phyloP scores from a whole-genome alignment of 2,113 vertebrate species.

The Channa maculata region DNA sequence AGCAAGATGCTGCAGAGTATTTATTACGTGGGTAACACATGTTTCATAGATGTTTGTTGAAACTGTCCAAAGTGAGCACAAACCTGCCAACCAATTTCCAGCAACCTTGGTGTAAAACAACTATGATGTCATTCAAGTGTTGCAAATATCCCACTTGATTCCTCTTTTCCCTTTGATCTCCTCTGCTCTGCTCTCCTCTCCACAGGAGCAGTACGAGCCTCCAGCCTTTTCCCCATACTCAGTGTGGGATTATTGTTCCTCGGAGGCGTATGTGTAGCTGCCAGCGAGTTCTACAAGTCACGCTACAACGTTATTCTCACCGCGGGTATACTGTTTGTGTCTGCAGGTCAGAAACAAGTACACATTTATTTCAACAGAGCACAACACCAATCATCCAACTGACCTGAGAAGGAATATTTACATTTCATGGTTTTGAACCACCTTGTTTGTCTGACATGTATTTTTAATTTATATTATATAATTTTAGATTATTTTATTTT shows the following conservation, averaged over 20 bases:
- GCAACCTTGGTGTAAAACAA: neutral
- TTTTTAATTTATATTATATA: too few relatives aligned
- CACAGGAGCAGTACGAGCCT: slow-evolving; percentile 83
- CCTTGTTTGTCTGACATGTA: too few relatives aligned
- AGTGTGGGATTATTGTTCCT: slow-evolving; percentile 86
- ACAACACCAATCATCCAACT: too few relatives aligned
- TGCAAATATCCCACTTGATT: too few relatives aligned
- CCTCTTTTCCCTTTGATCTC: neutral
- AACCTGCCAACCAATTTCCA: neutral
- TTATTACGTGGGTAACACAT: slow-evolving; percentile 88
- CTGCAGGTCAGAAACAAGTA: slow-evolving; percentile 77
- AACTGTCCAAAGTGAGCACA: too few relatives aligned
- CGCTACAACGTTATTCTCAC: slow-evolving; percentile 90
- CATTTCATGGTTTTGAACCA: too few relatives aligned
- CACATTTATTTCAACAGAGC: neutral
- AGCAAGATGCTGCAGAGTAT: slow-evolving; percentile 96
- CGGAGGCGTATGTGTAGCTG: slow-evolving; percentile 84
- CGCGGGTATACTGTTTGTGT: slow-evolving; percentile 85
- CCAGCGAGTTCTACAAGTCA: slow-evolving; percentile 98
- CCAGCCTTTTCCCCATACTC: slow-evolving; percentile 84
- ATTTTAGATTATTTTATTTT: too few relatives aligned
- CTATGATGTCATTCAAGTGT: neutral
- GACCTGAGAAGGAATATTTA: too few relatives aligned
- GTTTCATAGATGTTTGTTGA: too few relatives aligned
- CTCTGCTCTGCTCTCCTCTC: slow-evolving; percentile 38